These are phyloP conservation scores for Helarctos malayanus DNA, from an alignment of 2,797 vertebrate species.

Conservation along the genomic window DNA sequence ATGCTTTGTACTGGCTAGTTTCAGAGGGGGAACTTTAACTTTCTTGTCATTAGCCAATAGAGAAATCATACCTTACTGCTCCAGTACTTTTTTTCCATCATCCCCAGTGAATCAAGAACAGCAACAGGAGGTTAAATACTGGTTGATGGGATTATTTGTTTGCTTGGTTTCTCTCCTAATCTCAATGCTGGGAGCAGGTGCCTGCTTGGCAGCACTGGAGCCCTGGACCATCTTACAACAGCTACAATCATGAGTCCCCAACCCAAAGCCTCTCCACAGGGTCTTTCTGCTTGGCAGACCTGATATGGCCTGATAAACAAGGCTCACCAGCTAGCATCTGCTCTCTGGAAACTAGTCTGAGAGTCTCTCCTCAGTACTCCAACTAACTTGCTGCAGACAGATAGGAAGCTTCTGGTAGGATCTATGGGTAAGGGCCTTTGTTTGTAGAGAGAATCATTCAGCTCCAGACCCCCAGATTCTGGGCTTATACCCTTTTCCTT, in stretches of 20 bases:
- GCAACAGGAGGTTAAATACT: slow-evolving; percentile 72
- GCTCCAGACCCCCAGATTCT: neutral
- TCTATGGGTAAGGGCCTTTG: neutral
- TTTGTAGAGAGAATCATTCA: slow-evolving; percentile 48
- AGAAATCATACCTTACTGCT: slow-evolving; percentile 56
- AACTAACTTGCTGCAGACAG: slow-evolving; percentile 12
- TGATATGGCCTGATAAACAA: slow-evolving; percentile 60
- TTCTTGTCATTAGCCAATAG: slow-evolving; percentile 33
- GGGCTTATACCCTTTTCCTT: neutral
- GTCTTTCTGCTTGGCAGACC: slow-evolving; percentile 61
- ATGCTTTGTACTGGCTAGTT: slow-evolving; percentile 54
- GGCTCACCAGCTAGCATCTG: slow-evolving; percentile 53
- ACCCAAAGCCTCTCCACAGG: slow-evolving; percentile 44
- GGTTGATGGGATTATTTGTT: slow-evolving; percentile 66
- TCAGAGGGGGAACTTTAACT: slow-evolving; percentile 66
- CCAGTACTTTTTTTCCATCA: slow-evolving; percentile 67
- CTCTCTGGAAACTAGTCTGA: slow-evolving; percentile 69
- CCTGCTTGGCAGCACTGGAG: slow-evolving; percentile 60
- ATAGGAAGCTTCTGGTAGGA: slow-evolving; percentile 13
- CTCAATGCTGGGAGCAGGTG: slow-evolving; percentile 68
- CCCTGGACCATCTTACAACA: slow-evolving; percentile 63
- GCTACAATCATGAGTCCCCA: slow-evolving; percentile 9
- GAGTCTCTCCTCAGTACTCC: neutral
- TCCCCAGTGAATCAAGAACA: slow-evolving; percentile 60
- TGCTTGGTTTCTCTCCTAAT: slow-evolving; percentile 73